Evolutionary conservation across 1,140 invertebrate species (phyloP).

Genomic region (Cryptotermes secundus): DNA sequence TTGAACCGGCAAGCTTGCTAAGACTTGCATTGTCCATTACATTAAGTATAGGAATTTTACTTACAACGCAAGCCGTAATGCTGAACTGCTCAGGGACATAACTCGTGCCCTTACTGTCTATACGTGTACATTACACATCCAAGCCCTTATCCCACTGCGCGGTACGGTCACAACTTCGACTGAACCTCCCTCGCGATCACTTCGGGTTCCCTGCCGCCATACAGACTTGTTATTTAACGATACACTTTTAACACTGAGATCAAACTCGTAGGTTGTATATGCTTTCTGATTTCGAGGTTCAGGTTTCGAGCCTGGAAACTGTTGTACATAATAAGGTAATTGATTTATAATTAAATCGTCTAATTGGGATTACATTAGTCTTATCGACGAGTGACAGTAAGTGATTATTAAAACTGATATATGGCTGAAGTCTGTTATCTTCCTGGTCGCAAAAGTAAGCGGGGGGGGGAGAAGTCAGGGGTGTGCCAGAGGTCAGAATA

Average conservation of each 20-base stretch:
- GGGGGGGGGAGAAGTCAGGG: too few relatives aligned
- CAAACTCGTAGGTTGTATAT: background rate
- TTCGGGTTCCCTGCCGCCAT: background rate
- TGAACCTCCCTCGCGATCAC: background rate
- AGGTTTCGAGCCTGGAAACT: too few relatives aligned
- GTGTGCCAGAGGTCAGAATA: too few relatives aligned
- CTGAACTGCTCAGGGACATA: background rate
- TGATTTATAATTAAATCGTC: too few relatives aligned
- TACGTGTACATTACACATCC: background rate
- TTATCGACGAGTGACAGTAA: too few relatives aligned
- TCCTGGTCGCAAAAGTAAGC: too few relatives aligned
- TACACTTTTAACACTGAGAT: background rate
- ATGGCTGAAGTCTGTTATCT: too few relatives aligned
- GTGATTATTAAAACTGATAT: too few relatives aligned
- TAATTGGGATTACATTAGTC: too few relatives aligned
- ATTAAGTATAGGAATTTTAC: background rate
- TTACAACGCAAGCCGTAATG: background rate
- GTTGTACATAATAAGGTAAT: too few relatives aligned
- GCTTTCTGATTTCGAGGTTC: too few relatives aligned
- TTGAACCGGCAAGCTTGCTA: background rate
- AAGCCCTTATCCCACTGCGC: background rate
- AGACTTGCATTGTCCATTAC: background rate
- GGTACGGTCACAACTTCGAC: background rate
- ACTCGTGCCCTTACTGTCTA: background rate
- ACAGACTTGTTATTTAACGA: background rate